Conservation (phyloP, 1,140 invertebrate genomes). For the Nixonia krombeini region DNA sequence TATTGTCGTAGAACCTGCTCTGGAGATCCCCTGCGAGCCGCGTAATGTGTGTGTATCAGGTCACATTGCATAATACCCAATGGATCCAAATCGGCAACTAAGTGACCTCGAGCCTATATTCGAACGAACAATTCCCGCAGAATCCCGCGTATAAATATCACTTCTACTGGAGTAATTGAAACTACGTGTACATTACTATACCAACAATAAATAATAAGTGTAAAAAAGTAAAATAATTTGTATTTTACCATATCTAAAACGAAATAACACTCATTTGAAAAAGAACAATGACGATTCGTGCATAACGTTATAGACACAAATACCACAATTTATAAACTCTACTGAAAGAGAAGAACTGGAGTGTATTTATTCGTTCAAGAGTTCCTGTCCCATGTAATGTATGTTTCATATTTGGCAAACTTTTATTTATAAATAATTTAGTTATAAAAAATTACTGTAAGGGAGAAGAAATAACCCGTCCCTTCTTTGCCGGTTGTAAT, state of each 20-base stretch:
- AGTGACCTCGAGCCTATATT: slow-evolving; percentile 92
- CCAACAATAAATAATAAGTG: slow-evolving; percentile 5
- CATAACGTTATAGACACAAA: too few species aligned
- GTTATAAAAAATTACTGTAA: too few species aligned
- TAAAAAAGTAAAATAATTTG: too few species aligned
- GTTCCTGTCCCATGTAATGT: too few species aligned
- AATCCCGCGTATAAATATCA: slow-evolving; percentile 54
- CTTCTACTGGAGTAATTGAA: slow-evolving; percentile 21
- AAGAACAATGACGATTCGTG: background rate
- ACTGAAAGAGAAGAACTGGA: too few species aligned
- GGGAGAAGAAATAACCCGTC: too few species aligned
- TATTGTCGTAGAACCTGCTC: slow-evolving; percentile 78
- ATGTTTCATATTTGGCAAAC: too few species aligned
- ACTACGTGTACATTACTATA: slow-evolving; percentile 14
- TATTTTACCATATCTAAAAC: background rate
- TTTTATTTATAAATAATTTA: too few species aligned
- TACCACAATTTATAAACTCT: too few species aligned
- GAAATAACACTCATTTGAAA: background rate
- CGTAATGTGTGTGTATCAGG: slow-evolving; percentile 74
- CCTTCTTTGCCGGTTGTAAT: too few species aligned
- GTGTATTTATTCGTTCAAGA: too few species aligned
- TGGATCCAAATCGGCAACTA: slow-evolving; percentile 95
- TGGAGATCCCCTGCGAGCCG: slow-evolving; percentile 74
- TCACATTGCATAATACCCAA: slow-evolving; percentile 84
- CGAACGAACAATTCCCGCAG: slow-evolving; percentile 59